Evolutionary conservation across 2,113 vertebrate genomes (phyloP).

Genomic region (Dromaius novaehollandiae): DNA sequence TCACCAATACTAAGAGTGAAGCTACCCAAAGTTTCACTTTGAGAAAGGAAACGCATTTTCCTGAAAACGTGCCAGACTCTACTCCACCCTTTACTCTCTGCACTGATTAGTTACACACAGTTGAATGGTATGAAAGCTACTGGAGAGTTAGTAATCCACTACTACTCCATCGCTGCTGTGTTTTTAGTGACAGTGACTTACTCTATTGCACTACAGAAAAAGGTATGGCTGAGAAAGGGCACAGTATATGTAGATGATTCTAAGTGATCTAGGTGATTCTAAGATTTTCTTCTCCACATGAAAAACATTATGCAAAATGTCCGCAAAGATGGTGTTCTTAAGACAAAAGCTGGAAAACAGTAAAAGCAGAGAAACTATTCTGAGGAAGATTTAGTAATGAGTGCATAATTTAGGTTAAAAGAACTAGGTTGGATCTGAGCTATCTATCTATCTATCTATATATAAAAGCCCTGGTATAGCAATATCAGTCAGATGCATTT

Average conservation of each 20-base stretch:
- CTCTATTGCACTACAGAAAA: not conserved
- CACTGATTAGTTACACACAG: not conserved
- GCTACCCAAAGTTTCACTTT: slow-evolving; percentile 42
- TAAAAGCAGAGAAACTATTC: not conserved
- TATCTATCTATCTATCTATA: not conserved
- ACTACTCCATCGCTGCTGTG: not conserved
- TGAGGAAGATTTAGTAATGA: not conserved
- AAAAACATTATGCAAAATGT: slow-evolving; percentile 21
- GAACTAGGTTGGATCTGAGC: not conserved
- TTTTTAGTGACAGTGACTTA: not conserved
- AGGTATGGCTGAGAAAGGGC: not conserved
- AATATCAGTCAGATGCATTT: not conserved
- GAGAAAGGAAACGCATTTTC: slow-evolving; percentile 65
- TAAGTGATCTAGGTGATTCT: not conserved
- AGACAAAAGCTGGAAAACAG: slow-evolving; percentile 1
- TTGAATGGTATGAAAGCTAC: not conserved
- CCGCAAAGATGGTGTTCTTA: not conserved
- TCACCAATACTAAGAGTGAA: not conserved
- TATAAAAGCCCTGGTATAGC: not conserved
- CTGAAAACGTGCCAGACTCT: slow-evolving; percentile 21
- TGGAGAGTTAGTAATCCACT: not conserved
- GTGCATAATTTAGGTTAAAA: not conserved
- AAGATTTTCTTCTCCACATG: not conserved
- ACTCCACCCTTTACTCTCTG: slow-evolving; percentile 35
- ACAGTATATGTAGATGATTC: not conserved